A percentile compares a stretch with the other conserved stretches of the same genome.
Evolutionary conservation across 2,888 invertebrate genomes (phyloP).

Genomic region (Drosophila diplacantha): DNA sequence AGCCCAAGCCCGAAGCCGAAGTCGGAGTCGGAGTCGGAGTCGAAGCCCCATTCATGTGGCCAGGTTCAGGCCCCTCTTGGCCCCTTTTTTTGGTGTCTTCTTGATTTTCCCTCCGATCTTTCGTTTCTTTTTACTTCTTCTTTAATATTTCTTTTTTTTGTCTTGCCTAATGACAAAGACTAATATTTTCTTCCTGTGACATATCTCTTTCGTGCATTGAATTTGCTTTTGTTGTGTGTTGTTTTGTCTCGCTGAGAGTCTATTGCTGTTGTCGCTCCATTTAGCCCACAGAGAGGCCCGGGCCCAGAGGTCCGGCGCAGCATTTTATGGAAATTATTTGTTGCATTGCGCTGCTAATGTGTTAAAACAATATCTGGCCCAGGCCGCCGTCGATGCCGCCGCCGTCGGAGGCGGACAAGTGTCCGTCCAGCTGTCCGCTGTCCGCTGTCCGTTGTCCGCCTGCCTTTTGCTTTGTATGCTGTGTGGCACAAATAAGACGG

Average conservation of each 20-base stretch:
- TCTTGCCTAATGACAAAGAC: slow-evolving; percentile 76
- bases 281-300: slow-evolving; percentile 25
- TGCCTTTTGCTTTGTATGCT: slow-evolving; percentile 32
- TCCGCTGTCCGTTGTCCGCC: slow-evolving; percentile 37
- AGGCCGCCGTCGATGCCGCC: slow-evolving; percentile 1
- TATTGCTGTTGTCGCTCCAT: slow-evolving; percentile 36
- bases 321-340: slow-evolving; percentile 75
- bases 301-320: slow-evolving; percentile 27
- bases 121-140: slow-evolving; percentile 16
- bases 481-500: slow-evolving; percentile 67
- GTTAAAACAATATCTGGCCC: slow-evolving; percentile 74
- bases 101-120: slow-evolving; percentile 17
- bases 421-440: slow-evolving; percentile 14
- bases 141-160: slow-evolving; percentile 49
- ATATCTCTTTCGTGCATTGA: slow-evolving; percentile 66
- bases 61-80: slow-evolving; percentile 12
- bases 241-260: slow-evolving; percentile 33
- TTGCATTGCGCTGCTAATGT: slow-evolving; percentile 76
- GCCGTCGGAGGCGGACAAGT: slow-evolving; percentile 24
- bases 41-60: slow-evolving; percentile 26
- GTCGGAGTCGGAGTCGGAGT: too few relatives aligned
- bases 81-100: slow-evolving; percentile 7
- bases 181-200: slow-evolving; percentile 77
- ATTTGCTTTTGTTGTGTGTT: slow-evolving; percentile 40
- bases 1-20: not conserved